Evolutionary conservation across 2,888 invertebrate species (phyloP).

Genomic region (Metopia argyrocephala): DNA sequence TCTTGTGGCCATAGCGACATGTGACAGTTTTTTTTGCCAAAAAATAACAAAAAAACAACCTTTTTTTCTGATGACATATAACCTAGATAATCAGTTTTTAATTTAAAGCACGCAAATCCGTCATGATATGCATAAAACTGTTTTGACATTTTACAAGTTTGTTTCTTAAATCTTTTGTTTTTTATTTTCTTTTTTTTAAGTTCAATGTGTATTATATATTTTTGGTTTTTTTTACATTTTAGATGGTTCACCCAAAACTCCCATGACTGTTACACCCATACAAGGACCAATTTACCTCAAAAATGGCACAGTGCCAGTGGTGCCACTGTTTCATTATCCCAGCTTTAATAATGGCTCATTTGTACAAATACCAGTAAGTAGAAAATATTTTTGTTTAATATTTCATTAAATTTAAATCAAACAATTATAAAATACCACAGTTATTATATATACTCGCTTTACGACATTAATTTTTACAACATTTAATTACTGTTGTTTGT

Average conservation of each 20-base stretch:
- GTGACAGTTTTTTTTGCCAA: no score
- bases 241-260: slow-evolving; percentile 67
- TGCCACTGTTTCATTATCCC: slow-evolving; percentile 91
- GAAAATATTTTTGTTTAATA: not conserved
- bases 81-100: not conserved
- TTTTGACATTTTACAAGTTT: slow-evolving; percentile 1
- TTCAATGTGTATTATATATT: not conserved
- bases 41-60: no score
- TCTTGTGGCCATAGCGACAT: no score
- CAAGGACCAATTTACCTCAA: slow-evolving; percentile 92
- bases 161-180: slow-evolving; percentile 43
- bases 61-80: not conserved
- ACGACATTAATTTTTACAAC: no score
- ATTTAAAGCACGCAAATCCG: not conserved
- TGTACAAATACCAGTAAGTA: slow-evolving; percentile 93
- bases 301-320: slow-evolving; percentile 92
- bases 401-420: not conserved
- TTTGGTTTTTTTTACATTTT: slow-evolving; percentile 10
- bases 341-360: slow-evolving; percentile 91
- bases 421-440: not conserved
- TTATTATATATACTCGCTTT: not conserved
- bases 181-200: not conserved
- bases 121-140: not conserved
- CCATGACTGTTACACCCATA: slow-evolving; percentile 86
- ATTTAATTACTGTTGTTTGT: no score